Conservation (phyloP, 2,113 vertebrate genomes). For the Peucedramus taeniatus region DNA sequence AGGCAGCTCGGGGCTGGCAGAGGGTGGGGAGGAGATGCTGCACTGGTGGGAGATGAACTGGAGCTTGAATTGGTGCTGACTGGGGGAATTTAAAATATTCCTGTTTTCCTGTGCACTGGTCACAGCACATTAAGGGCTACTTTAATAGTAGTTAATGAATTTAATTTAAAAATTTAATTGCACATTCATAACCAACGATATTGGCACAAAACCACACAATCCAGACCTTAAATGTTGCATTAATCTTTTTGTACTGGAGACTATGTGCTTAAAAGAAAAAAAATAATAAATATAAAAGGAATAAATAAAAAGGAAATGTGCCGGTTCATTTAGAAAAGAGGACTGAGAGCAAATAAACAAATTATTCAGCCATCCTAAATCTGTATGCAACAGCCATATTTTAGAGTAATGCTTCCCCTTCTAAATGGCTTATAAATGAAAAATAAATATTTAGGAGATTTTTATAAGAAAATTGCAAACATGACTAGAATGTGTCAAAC, state of each 20-base stretch:
- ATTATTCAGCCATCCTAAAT: not conserved
- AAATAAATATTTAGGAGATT: constrained; percentile 37
- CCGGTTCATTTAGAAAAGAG: not conserved
- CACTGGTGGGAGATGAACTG: not conserved
- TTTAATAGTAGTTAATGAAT: not conserved
- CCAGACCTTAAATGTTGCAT: not conserved
- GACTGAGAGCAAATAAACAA: not conserved
- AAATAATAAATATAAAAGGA: too few relatives aligned
- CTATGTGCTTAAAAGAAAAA: not conserved
- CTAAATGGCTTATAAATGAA: not conserved
- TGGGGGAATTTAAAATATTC: not conserved
- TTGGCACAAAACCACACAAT: not conserved
- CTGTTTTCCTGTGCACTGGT: not conserved
- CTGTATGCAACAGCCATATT: not conserved
- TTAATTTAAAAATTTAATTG: not conserved
- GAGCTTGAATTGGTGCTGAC: not conserved
- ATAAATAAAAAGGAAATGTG: not conserved
- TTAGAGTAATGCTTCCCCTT: not conserved
- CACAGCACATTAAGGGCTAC: not conserved
- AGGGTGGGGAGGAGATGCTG: not conserved
- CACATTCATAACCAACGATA: rapidly evolving
- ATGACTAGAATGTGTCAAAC: not conserved
- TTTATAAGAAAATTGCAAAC: not conserved
- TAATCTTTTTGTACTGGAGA: not conserved
- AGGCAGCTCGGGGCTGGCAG: not conserved